Percentiles rank a stretch among this genome's conserved stretches.
Evolutionary conservation across 2,113 vertebrate genomes (phyloP).

Genomic region (Meles meles): DNA sequence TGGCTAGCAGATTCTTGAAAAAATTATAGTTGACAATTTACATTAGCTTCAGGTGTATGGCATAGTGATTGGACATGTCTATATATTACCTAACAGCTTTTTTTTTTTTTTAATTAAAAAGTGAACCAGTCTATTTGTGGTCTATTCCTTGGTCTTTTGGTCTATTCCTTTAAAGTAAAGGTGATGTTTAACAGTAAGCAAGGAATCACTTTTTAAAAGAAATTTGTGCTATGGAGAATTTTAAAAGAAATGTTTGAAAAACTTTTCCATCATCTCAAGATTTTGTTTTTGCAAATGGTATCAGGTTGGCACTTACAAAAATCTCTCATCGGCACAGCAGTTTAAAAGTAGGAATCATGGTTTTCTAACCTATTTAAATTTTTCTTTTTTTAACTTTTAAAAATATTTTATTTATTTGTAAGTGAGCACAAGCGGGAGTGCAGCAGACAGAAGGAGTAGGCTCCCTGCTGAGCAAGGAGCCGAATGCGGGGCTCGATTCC

Average conservation of each 20-base stretch:
- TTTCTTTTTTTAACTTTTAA: background rate
- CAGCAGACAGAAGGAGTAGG: too few relatives aligned
- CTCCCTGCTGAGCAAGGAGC: too few relatives aligned
- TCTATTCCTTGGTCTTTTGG: background rate
- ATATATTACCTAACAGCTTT: background rate
- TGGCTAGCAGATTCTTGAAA: background rate
- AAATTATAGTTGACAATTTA: background rate
- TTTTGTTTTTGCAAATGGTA: background rate
- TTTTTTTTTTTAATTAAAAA: too few relatives aligned
- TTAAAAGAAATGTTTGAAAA: conserved; percentile 15
- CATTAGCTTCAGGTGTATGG: background rate
- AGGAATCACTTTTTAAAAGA: background rate
- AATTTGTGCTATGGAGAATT: background rate
- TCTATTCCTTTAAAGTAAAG: background rate
- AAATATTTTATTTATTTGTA: too few relatives aligned
- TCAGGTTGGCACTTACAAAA: background rate
- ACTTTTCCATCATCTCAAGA: background rate
- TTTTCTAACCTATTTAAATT: conserved; percentile 26
- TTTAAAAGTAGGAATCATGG: background rate
- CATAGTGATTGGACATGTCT: background rate
- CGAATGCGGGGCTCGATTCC: too few relatives aligned
- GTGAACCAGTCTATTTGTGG: background rate
- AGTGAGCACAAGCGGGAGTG: too few relatives aligned
- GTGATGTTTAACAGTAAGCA: background rate
- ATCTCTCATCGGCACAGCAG: background rate